phyloP scores from a whole-genome alignment of 2,888 invertebrate genomes.

The Dicranocentrus wangi region DNA sequence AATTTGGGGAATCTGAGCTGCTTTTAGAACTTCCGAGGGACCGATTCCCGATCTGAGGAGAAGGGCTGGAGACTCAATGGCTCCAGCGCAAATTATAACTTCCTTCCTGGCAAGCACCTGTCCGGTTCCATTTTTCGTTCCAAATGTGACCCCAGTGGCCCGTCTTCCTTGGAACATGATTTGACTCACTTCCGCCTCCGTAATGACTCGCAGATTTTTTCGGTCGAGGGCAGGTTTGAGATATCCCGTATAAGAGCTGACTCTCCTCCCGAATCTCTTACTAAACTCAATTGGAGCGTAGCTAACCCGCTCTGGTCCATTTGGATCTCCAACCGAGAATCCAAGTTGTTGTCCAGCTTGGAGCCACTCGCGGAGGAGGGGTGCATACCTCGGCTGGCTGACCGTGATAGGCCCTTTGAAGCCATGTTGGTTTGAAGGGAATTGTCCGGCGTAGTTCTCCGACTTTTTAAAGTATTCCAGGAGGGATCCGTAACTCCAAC shows the following conservation, averaged over 20 bases:
- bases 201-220: constrained; percentile 17
- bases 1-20: constrained; percentile 29
- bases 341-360: constrained; percentile 37
- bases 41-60: background rate
- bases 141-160: constrained; percentile 35
- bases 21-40: background rate
- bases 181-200: background rate
- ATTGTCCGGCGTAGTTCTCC: constrained; percentile 6
- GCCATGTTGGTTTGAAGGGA: constrained; percentile 21
- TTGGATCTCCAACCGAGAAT: constrained; percentile 34
- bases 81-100: background rate
- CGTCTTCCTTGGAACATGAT: background rate
- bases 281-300: constrained; percentile 20
- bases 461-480: constrained; percentile 14
- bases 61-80: background rate
- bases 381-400: constrained; percentile 12
- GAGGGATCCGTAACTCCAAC: constrained; percentile 13
- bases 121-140: background rate
- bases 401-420: constrained; percentile 31
- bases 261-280: background rate
- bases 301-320: constrained; percentile 37
- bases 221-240: constrained; percentile 5
- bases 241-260: constrained; percentile 27
- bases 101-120: background rate
- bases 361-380: constrained; percentile 26